Conservation (phyloP, 2,888 invertebrate species). For the Drosophila bunnanda region DNA sequence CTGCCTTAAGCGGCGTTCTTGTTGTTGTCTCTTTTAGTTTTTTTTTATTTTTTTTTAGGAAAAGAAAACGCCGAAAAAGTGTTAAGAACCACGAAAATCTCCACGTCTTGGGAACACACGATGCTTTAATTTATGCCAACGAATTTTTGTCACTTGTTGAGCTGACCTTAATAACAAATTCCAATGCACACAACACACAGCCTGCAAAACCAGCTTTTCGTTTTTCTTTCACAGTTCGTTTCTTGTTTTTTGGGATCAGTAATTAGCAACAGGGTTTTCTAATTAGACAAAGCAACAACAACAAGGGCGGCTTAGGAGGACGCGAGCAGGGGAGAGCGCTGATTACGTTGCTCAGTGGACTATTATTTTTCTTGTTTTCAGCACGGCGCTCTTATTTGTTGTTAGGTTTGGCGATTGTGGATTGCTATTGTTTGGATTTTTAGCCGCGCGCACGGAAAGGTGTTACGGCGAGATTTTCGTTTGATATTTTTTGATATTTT, state of each 20-base stretch:
- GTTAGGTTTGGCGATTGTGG: slow-evolving; percentile 13
- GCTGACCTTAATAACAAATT: slow-evolving; percentile 76
- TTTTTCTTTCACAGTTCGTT: neutral
- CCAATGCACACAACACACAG: slow-evolving; percentile 63
- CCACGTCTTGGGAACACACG: slow-evolving; percentile 18
- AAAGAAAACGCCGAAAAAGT: slow-evolving; percentile 37
- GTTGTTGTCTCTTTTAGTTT: slow-evolving; percentile 31
- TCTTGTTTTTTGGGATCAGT: slow-evolving; percentile 38
- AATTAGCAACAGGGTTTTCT: slow-evolving; percentile 41
- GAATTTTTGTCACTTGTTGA: slow-evolving; percentile 72
- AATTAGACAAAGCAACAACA: slow-evolving; percentile 31
- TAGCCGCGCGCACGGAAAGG: slow-evolving; percentile 68
- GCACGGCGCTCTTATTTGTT: slow-evolving; percentile 24
- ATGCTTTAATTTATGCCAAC: slow-evolving; percentile 60
- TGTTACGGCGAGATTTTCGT: too few relatives aligned
- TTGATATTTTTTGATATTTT: too few relatives aligned
- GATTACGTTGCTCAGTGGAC: slow-evolving; percentile 34
- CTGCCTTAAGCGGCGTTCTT: slow-evolving; percentile 35
- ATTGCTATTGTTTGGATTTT: neutral
- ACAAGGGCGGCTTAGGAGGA: slow-evolving; percentile 25
- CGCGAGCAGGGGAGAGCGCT: neutral
- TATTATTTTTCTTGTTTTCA: slow-evolving; percentile 7
- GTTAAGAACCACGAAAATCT: slow-evolving; percentile 29
- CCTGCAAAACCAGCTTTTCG: slow-evolving; percentile 66
- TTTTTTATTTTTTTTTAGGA: neutral